Conservation (phyloP, 2,888 invertebrate species). For the Dynastes hyllus region DNA sequence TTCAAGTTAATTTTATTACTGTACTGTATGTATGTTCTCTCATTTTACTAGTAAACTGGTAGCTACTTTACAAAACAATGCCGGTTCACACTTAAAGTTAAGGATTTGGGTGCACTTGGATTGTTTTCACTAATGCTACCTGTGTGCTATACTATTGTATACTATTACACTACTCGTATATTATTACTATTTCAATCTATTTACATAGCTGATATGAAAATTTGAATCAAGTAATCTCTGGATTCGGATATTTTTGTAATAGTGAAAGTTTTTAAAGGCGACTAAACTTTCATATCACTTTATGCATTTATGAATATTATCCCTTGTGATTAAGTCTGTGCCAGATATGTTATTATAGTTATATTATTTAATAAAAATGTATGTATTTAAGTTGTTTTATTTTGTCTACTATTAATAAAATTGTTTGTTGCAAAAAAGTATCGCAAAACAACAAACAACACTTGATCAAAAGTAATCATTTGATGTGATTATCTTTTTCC, state of each 20-base stretch:
- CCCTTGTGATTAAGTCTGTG: constrained; percentile 33
- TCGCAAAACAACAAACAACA: no score
- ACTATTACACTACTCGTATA: constrained; percentile 5
- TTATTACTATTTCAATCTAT: background rate
- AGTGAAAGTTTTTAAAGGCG: background rate
- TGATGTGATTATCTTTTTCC: no score
- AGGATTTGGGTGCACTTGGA: background rate
- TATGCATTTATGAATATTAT: constrained; percentile 14
- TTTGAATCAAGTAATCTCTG: background rate
- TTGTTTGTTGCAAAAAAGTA: no score
- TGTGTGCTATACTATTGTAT: constrained; percentile 4
- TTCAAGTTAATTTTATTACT: background rate
- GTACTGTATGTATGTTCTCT: constrained; percentile 8
- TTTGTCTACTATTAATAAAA: background rate
- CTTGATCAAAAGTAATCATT: no score
- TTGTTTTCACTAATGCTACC: constrained; percentile 9
- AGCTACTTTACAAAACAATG: constrained; percentile 7
- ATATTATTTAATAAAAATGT: constrained; percentile 24
- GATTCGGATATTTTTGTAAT: background rate
- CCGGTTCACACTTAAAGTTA: background rate
- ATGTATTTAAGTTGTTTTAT: constrained; percentile 8
- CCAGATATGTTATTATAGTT: constrained; percentile 24
- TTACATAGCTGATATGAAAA: background rate
- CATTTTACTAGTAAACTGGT: background rate
- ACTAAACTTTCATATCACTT: constrained; percentile 6